Evolutionary conservation across 2,113 vertebrate genomes (phyloP).

Genomic region (Lampris incognitus): DNA sequence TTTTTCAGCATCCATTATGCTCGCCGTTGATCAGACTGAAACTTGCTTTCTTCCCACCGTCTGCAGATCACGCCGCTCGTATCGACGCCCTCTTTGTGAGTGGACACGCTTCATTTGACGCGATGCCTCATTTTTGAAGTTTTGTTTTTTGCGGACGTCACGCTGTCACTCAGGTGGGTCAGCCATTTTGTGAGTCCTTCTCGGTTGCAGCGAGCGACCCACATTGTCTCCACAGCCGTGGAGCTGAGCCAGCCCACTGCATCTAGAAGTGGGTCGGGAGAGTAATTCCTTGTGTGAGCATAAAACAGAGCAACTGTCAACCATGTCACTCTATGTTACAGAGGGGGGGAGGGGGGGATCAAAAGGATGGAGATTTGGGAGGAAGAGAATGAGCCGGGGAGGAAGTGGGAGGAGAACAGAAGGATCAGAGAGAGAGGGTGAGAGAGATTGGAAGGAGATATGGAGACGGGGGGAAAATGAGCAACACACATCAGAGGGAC

Average conservation of each 20-base stretch:
- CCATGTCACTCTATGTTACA: conserved; percentile 61
- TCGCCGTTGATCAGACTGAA: background rate
- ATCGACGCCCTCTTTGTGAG: background rate
- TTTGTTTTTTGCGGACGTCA: too few species aligned
- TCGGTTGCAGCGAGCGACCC: conserved; percentile 17
- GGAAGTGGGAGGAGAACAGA: conserved; percentile 19
- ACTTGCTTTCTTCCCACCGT: background rate
- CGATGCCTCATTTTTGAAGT: too few species aligned
- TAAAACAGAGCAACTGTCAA: conserved; percentile 53
- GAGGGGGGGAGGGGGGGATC: conserved; percentile 4
- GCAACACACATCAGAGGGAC: background rate
- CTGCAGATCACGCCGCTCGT: background rate
- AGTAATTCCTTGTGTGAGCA: conserved; percentile 61
- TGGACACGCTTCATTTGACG: background rate
- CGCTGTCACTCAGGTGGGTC: background rate
- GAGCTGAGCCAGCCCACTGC: conserved; percentile 41
- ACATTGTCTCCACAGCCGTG: conserved; percentile 31
- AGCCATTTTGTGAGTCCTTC: conserved; percentile 1
- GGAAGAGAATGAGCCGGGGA: conserved; percentile 17
- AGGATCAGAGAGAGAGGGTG: conserved; percentile 31
- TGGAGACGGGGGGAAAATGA: conserved; percentile 3
- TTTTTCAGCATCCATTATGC: too few species aligned
- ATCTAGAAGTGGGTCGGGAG: conserved; percentile 65
- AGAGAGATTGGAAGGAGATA: background rate
- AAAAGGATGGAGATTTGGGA: conserved; percentile 44